A percentile compares a stretch with the other conserved stretches of the same genome.
Conservation (phyloP, 2,888 invertebrate genomes). For the Drosophila quinaria region DNA sequence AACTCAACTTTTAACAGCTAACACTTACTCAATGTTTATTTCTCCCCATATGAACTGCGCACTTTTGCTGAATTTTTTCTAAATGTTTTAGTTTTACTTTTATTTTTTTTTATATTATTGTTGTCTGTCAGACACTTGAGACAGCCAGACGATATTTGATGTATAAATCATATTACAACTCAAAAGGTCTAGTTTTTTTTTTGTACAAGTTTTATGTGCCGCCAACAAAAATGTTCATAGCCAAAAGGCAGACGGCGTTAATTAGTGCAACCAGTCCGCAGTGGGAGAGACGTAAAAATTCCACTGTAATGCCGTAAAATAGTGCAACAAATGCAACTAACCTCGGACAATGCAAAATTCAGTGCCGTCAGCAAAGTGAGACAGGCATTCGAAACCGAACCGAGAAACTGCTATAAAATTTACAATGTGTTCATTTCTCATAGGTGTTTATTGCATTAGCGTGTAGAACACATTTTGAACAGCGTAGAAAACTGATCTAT, state of each 20-base stretch:
- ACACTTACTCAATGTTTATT: background rate
- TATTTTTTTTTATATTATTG: background rate
- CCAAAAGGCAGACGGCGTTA: conserved; percentile 51
- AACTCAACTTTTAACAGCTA: background rate
- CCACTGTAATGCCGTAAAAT: conserved; percentile 21
- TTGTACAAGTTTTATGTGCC: conserved; percentile 26
- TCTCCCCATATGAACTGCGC: conserved; percentile 31
- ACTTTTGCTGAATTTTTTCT: conserved; percentile 21
- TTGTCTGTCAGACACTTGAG: conserved; percentile 46
- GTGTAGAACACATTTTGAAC: conserved; percentile 2
- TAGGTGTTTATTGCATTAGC: conserved; percentile 18
- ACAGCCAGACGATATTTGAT: conserved; percentile 46
- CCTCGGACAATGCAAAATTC: conserved; percentile 63
- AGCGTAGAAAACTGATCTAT: conserved; percentile 3
- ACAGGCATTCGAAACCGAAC: conserved; percentile 11
- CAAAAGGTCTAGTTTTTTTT: conserved; percentile 40
- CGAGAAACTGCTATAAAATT: conserved; percentile 17
- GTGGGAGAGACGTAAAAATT: conserved; percentile 28
- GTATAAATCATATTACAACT: conserved; percentile 33
- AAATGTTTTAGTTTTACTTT: background rate
- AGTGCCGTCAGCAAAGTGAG: conserved; percentile 30
- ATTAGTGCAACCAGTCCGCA: conserved; percentile 49
- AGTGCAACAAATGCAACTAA: conserved; percentile 59
- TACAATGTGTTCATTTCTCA: conserved; percentile 23
- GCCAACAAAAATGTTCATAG: conserved; percentile 36